Evolutionary conservation across 64 coral and sea anemone species (phyloP).

Genomic region (Dendronephthya gigantea): DNA sequence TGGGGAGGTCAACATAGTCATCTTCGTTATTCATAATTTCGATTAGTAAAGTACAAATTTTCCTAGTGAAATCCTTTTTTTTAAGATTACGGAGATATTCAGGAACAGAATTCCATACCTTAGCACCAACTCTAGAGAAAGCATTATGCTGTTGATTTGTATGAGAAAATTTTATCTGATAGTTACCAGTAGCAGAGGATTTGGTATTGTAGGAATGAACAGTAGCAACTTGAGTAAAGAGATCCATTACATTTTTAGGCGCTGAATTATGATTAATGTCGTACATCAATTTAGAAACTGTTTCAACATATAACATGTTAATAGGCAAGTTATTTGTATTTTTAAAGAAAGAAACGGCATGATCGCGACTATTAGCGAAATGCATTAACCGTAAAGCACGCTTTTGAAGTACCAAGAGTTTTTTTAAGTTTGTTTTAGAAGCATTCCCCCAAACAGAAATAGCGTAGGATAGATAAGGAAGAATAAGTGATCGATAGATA

Average conservation of each 20-base stretch:
- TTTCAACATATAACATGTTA: constrained; percentile 24
- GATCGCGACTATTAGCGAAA: neutral
- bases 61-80: constrained; percentile 5
- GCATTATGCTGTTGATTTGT: constrained; percentile 16
- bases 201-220: constrained; percentile 33
- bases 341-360: neutral
- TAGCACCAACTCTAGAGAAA: constrained; percentile 23
- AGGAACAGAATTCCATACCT: constrained; percentile 31
- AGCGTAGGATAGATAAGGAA: neutral
- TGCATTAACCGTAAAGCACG: neutral
- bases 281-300: constrained; percentile 23
- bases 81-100: neutral
- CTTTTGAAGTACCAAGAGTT: neutral
- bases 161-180: constrained; percentile 15
- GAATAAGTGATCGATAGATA: neutral
- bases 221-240: constrained; percentile 17
- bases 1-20: constrained; percentile 23
- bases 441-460: neutral
- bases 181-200: constrained; percentile 9
- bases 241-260: constrained; percentile 24
- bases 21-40: neutral
- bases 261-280: constrained; percentile 3
- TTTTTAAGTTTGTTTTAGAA: neutral
- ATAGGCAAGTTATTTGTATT: constrained; percentile 14
- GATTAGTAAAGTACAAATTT: neutral